Base-by-base conservation (phyloP, 1,140 invertebrate genomes). In the Charaxes varanes region DNA sequence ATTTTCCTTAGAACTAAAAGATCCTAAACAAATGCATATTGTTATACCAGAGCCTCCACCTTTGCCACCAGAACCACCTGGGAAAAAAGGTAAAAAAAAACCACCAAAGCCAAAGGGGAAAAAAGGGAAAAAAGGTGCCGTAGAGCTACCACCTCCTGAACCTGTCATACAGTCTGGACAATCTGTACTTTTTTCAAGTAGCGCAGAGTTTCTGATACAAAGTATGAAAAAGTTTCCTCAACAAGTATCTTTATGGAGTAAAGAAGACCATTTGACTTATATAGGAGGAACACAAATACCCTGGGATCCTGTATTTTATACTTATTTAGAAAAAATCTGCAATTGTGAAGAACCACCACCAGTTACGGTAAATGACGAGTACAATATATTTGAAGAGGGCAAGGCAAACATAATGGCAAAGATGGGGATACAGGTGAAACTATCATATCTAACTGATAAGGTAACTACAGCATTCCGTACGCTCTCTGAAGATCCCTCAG, bases 21-120 rank as follows among this genome's bases (percentile, higher is more conserved):
- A 81, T 53, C 79, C 79, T 8, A 83, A 81, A 41, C 65, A 70
- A 58, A 68, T 81, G 70, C 62, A 81, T 23, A 78, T 83, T 35
- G 62, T 71, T 0, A 79, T 83, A 31, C 79, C 79, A n/a, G 74
- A 80, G 23, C 79, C 76, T 6, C 68, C 61, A 6, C 79, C 76
- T 12, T 43, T 80, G 13, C 79, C 79, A 10, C 74, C 74, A n/a
- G 70, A 74, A 6, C 72, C 73, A 43, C 44, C 60, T 5, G 72
- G 78, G 11, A 81, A 81, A 37, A 74, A 71, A 43, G 57, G 51
- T 31, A 76, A 76, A 32, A 72, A 69, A 37, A 61, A 69, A 49
- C 34, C 53, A 16, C 54, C 61, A 10, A 62, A 62, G 32, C 58
- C 62, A 34, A 77, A n/a, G n/a, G n/a, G n/a, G n/a, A n/a, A 76